These are phyloP conservation scores for Megatriorchis doriae DNA, from an alignment of 2,113 vertebrate genomes.

Conservation along the genomic window DNA sequence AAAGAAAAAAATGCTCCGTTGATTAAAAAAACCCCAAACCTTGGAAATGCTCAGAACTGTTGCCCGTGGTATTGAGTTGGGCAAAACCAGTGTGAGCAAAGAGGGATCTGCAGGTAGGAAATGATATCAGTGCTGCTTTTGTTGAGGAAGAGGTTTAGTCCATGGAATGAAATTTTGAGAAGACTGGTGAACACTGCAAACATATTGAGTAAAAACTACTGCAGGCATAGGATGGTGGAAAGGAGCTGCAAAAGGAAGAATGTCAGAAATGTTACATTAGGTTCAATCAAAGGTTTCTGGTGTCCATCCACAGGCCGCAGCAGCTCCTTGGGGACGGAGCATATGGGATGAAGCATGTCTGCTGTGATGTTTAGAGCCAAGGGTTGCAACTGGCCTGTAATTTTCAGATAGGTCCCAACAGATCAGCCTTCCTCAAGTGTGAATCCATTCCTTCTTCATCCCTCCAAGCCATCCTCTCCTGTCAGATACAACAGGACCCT, in stretches of 20 bases:
- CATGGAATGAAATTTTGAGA: background rate
- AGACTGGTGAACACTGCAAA: background rate
- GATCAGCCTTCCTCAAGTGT: background rate
- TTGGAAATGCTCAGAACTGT: background rate
- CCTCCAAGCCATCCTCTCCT: background rate
- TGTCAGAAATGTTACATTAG: background rate
- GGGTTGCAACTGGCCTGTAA: background rate
- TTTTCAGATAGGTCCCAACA: background rate
- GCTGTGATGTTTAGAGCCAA: background rate
- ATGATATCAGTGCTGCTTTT: background rate
- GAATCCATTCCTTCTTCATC: background rate
- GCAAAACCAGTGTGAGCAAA: background rate
- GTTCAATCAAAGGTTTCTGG: background rate
- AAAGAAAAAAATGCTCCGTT: background rate
- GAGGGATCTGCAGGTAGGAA: background rate
- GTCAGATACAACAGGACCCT: accelerated
- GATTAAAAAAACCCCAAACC: background rate
- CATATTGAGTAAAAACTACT: background rate
- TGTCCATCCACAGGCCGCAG: background rate
- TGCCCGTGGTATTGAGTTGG: background rate
- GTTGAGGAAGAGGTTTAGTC: background rate
- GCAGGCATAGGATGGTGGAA: background rate
- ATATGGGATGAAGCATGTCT: background rate
- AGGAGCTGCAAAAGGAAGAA: background rate
- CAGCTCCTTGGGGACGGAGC: background rate